Base-by-base conservation (phyloP, 1,140 invertebrate species). In the Pantala flavescens region DNA sequence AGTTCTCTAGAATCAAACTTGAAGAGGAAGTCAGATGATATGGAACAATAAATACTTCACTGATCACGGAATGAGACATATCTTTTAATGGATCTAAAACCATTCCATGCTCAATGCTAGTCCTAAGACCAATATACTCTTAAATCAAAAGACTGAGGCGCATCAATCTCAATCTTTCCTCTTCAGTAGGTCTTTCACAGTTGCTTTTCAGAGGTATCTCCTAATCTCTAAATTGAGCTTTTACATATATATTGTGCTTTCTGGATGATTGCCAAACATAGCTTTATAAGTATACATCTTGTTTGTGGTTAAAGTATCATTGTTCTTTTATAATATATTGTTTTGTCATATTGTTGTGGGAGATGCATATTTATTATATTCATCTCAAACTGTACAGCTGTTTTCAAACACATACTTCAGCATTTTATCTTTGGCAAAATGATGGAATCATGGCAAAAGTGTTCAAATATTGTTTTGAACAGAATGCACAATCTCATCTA, bases 41-140 rank as follows among this genome's bases (percentile, higher is more conserved):
- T 63, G 49, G 49, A 63, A 1, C 49, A 63, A 63, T 63, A 12
- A 63, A 63, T 63, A 19, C 49, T 63, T 63, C 5, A 12, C 14
- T 63, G 49, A 21, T 63, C 49, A 63, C 28, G 28, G 28, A 36
- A 36, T 36, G 28, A 7, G 12, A 21, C n/a, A 19, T 16, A 63
- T 63, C n/a, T 21, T 19, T 63, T 12, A 21, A 63, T 19, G 49
- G n/a, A 63, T 63, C 14, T 21, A 63, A 63, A 21, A 63, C n/a
- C 49, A 63, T 63, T 63, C 49, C 49, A 63, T 63, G 49, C 49
- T 63, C n/a, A 63, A 63, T 63, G 16, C 49, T 63, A 63, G 49
- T 63, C 49, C 49, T 63, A 19, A 63, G 49, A 63, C 28, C 28
- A 36, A 21, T 63, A 63, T 21, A 16, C n/a, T 63, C 49, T 63